Evolutionary conservation across 1,140 invertebrate species (phyloP), one percentile per base, ranked within the genome.

Genomic region (Rhyacophila brunnea): DNA sequence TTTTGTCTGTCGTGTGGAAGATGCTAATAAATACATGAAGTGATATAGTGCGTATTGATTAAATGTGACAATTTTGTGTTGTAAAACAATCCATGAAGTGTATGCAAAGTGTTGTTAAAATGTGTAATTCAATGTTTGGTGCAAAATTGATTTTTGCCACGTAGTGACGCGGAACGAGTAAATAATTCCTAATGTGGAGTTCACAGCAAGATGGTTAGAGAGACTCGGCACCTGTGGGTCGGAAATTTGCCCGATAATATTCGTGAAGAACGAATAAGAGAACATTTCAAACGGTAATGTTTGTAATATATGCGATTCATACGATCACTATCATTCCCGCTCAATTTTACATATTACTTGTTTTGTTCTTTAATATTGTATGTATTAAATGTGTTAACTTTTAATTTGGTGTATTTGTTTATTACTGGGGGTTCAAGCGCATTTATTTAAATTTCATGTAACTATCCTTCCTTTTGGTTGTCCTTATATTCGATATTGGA

Each of bases 211-310:
- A 98, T 98, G 95, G 95, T 98, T 90, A 95, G 95, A 91, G 94
- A 97, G 91, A 97, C 95, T 87, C 93, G 95, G 87, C 95, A 98
- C 86, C 90, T 97, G 85, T 96, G 94, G 92, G 93, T 98, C 88
- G 95, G 95, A 89, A 97, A 98, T 91, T 92, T 98, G 88, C 93
- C 95, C 87, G 94, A 97, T 87, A 96, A 95, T 86, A 93, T 95
- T 84, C 88, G 90, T 74, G 92, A 96, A 84, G 92, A 95, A 79
- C 86, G 90, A 78, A 92, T 95, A 83, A 85, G 90, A 84, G 93
- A 96, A 82, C 92, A 95, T 84, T 96, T 97, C 82, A 96, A 96
- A 92, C 88, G 94, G 95, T 96, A 87, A 84, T 79, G 60, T 40
- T 40, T 6, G 5, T 3, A 4, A 11, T 40, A 11, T 3, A 40